These are phyloP conservation scores for Oegoconia quadripuncta DNA, from an alignment of 2,888 invertebrate species.

Conservation along the genomic window DNA sequence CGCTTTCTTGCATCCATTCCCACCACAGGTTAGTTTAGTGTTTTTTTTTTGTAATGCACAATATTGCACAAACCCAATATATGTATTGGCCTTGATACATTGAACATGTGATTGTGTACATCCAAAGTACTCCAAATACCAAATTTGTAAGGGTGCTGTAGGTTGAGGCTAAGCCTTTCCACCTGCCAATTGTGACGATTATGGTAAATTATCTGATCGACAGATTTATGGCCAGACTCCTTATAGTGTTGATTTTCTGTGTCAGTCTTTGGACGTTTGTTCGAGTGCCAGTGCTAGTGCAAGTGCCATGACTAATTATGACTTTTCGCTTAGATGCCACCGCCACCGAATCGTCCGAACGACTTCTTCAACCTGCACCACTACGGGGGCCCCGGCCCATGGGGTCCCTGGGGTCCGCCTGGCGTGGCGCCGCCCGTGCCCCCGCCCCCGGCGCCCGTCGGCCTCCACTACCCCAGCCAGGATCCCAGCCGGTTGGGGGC, in stretches of 20 bases:
- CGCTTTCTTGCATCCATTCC: slow-evolving; percentile 70
- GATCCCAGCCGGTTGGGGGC: slow-evolving; percentile 96
- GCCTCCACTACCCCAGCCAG: slow-evolving; percentile 96
- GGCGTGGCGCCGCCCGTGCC: slow-evolving; percentile 31
- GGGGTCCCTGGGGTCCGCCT: slow-evolving; percentile 41
- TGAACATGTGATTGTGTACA: too few relatives aligned
- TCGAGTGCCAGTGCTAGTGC: too few relatives aligned
- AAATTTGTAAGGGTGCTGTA: too few relatives aligned
- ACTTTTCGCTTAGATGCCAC: slow-evolving; percentile 54
- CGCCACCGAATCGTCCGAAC: slow-evolving; percentile 75
- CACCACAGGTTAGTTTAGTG: slow-evolving; percentile 59
- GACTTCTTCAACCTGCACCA: slow-evolving; percentile 82
- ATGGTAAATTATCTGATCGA: too few relatives aligned
- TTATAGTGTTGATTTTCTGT: too few relatives aligned
- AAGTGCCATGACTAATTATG: neutral
- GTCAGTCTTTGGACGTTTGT: too few relatives aligned
- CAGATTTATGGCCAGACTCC: too few relatives aligned
- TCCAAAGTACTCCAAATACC: too few relatives aligned
- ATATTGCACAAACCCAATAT: too few relatives aligned
- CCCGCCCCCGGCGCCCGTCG: slow-evolving; percentile 46
- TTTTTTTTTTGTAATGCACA: slow-evolving; percentile 1
- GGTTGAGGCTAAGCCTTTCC: too few relatives aligned
- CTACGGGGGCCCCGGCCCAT: slow-evolving; percentile 44
- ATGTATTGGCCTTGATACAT: too few relatives aligned
- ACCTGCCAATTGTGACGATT: too few relatives aligned